phyloP scores from a whole-genome alignment of 2,888 invertebrate species.

The Cosmia trapezina region DNA sequence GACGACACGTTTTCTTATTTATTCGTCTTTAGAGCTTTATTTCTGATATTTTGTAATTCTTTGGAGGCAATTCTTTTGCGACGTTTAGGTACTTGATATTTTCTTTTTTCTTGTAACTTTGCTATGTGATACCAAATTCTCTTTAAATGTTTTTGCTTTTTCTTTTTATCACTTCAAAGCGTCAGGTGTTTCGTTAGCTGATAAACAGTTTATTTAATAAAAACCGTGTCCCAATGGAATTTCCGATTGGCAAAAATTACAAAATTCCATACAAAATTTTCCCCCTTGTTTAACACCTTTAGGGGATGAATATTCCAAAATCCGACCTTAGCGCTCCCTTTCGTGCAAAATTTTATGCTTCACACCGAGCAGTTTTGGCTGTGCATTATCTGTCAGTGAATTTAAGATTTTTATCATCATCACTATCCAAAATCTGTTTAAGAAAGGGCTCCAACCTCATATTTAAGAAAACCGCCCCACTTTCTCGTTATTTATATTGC shows the following conservation, averaged over 20 bases:
- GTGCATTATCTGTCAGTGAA: background rate
- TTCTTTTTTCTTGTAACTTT: background rate
- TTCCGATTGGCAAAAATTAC: background rate
- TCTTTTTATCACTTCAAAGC: background rate
- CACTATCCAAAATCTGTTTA: background rate
- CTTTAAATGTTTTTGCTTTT: background rate
- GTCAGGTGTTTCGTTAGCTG: background rate
- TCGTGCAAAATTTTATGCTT: no score
- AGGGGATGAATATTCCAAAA: no score
- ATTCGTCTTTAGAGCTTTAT: slow-evolving; percentile 28
- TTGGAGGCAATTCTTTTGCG: background rate
- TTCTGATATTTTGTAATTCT: slow-evolving; percentile 10
- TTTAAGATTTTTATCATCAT: background rate
- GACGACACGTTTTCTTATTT: slow-evolving; percentile 42
- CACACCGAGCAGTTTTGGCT: no score
- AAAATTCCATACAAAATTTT: no score
- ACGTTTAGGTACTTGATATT: background rate
- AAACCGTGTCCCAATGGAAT: no score
- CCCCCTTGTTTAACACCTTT: no score
- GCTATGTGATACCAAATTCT: background rate
- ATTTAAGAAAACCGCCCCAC: slow-evolving; percentile 20
- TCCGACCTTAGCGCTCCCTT: no score
- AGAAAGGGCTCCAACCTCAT: slow-evolving; percentile 13
- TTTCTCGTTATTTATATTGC: slow-evolving; percentile 31
- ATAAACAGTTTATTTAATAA: background rate